A percentile compares a stretch with the other conserved stretches of the same genome.
These are phyloP conservation scores for Sminthurides bifidus DNA, from an alignment of 1,140 invertebrate species.

Conservation along the genomic window DNA sequence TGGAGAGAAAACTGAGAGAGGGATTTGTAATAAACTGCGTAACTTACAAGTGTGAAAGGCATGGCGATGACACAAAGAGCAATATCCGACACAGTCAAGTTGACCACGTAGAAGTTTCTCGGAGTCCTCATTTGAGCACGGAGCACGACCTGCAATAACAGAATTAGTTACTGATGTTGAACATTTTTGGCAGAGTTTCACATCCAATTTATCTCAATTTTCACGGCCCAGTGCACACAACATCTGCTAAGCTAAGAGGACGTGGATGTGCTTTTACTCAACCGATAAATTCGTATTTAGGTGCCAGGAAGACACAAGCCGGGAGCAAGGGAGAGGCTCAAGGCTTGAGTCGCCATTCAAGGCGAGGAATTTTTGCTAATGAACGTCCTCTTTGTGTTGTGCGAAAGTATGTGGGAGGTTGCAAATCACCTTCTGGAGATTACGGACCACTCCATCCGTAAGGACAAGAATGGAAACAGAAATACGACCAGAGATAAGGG, in stretches of 20 bases:
- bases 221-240: background rate
- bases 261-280: no score
- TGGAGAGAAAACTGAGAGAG: background rate
- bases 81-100: slow-evolving; percentile 47
- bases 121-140: slow-evolving; percentile 43
- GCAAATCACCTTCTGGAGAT: no score
- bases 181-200: background rate
- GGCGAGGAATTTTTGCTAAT: no score
- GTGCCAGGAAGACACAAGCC: no score
- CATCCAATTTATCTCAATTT: background rate
- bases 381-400: no score
- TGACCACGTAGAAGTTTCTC: slow-evolving; percentile 52
- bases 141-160: background rate
- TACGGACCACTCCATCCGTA: no score
- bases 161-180: background rate
- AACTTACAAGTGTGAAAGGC: slow-evolving; percentile 44
- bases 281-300: no score
- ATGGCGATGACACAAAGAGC: slow-evolving; percentile 47
- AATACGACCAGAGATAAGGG: no score
- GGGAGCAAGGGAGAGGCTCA: no score
- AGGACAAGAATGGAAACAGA: no score
- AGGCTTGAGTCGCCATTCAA: no score
- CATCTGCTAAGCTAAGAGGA: background rate
- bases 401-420: no score
- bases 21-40: slow-evolving; percentile 9